Evolutionary conservation across 2,113 vertebrate genomes (phyloP), one percentile per base, ranked within the genome.

Genomic region (Leptosomus discolor): DNA sequence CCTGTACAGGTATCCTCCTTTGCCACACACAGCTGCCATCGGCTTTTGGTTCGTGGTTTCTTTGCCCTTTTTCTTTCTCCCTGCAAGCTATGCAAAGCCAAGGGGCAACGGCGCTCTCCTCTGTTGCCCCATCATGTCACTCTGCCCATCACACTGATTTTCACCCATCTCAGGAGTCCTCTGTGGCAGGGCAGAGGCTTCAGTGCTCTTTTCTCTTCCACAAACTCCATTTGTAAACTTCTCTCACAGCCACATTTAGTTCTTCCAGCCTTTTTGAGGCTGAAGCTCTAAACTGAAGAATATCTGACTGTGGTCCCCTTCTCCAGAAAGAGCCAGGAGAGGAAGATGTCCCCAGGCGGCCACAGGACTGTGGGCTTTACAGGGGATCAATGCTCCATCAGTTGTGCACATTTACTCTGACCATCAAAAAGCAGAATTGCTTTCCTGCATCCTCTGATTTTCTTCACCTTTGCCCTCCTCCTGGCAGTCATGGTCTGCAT

Each of bases 1-100:
- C 45, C 82, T 67, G 22, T 10, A 26, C 57, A 37, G 65, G 60
- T 2, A 19, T n/a, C 8, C 4, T 1, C 3, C 29, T 58, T 37
- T 39, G 69, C 43, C 0, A 0, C 34, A 34, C 9, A 36, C 14
- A 82, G 39, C 9, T 29, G 37, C 8, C 1, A 0, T 4, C 22
- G 32, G 46, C n/a, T 21, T 51, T 17, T 32, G 22, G 39, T 24
- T 41, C 10, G 2, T 26, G 26, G 16, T 39, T 57, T 27, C 69
- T 64, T 50, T 75, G 43, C 15, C 56, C 68, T 86, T 51, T 29
- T 86, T 27, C 67, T 84, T 89, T 63, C 15, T 16, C 50, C 43
- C 23, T 70, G 43, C n/a, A 46, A 86, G 43, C 16, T 23, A 30
- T 23, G 51, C n/a, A 43, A 58, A 89, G 46, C 56, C 81, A 36